phyloP scores from a whole-genome alignment of 2,797 vertebrate species.

The Pampus argenteus region DNA sequence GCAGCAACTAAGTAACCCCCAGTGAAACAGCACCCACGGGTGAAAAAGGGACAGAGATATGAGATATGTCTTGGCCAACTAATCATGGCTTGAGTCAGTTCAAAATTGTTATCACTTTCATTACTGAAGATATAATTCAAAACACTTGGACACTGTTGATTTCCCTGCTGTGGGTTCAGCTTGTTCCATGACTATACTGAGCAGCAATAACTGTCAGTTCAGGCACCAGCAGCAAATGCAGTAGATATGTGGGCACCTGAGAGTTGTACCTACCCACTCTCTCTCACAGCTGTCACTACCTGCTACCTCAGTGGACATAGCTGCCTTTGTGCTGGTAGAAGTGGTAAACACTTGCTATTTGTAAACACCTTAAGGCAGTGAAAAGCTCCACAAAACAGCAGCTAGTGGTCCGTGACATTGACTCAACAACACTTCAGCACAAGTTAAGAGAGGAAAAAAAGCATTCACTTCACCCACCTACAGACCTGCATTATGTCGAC shows the following conservation, averaged over 20 bases:
- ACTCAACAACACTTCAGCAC: conserved; percentile 18
- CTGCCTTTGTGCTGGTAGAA: conserved; percentile 21
- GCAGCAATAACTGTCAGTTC: conserved; percentile 26
- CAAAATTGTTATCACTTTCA: not conserved
- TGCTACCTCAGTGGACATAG: conserved; percentile 43
- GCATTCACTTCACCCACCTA: not conserved
- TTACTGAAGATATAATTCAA: not conserved
- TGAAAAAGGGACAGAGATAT: not conserved
- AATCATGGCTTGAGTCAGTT: no score
- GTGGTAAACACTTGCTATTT: conserved; percentile 36
- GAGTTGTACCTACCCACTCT: conserved; percentile 20
- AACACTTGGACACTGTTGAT: not conserved
- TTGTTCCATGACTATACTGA: not conserved
- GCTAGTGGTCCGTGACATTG: conserved; percentile 29
- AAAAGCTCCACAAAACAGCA: conserved; percentile 26
- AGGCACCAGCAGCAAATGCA: conserved; percentile 24
- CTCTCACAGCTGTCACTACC: conserved; percentile 39
- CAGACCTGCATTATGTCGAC: not conserved
- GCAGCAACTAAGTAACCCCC: not conserved
- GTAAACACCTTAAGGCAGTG: conserved; percentile 37
- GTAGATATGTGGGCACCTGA: conserved; percentile 35
- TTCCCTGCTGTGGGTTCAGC: conserved; percentile 4
- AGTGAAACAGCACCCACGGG: not conserved
- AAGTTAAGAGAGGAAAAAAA: conserved; percentile 2
- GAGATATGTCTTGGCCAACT: not conserved